Base-by-base conservation (phyloP, 2,888 invertebrate species). In the Parnassius smintheus region DNA sequence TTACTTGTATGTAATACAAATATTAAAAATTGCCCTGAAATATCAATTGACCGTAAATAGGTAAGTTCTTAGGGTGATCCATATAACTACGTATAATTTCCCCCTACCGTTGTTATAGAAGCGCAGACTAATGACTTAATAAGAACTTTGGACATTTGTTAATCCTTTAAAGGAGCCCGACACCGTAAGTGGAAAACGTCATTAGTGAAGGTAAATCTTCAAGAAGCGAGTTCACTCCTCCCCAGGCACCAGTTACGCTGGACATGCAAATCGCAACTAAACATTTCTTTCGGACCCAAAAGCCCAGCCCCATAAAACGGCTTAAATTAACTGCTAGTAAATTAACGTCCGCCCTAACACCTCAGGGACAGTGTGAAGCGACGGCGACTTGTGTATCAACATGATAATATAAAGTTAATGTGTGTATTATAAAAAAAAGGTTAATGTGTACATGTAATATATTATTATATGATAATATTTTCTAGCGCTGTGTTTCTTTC, bases 251-350 rank as follows among this genome's bases (percentile, higher is more conserved):
- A 51, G n/a, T 49, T 52, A 54, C 54, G 59, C 64, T 62, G 65
- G 68, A 82, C 85, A 89, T 88, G 88, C 87, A 88, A 88, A 88
- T 88, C 86, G 82, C 81, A 75, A 73, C 76, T 72, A 9, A 13
- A 49, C 84, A 75, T 85, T 87, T 86, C 86, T 86, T 88, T 82
- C 73, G 73, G 77, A 66, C 67, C 57, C 61, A 53, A 66, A 67
- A 67, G 78, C 71, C 69, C 72, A 68, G 56, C 55, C 70, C 74
- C 79, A 82, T 81, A 82, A 81, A 78, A 82, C 75, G 74, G 73
- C 68, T 76, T 81, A 80, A 86, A 85, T 87, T 86, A 86, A 84
- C 81, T 72, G 76, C 74, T 81, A 72, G 82, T 85, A 85, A 83
- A 85, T 86, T 85, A 84, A 79, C 46, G 41, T 45, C 55, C 45